Conservation (phyloP, 2,888 invertebrate species). For the Eutolmus rufibarbis region DNA sequence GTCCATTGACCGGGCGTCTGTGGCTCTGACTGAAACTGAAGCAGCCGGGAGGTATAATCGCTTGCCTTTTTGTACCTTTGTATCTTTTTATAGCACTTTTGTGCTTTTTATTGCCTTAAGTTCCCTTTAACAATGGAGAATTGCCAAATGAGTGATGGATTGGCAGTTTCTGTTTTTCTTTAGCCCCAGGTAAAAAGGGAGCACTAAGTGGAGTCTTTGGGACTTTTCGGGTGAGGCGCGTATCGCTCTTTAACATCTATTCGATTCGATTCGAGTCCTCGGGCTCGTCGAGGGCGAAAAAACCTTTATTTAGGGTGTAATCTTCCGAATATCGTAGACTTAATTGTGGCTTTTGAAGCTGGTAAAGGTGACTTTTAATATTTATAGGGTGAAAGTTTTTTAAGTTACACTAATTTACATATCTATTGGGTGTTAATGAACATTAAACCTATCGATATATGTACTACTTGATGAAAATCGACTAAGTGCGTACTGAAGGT, state of each 20-base stretch:
- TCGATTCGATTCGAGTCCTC: not conserved
- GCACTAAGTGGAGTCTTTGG: not conserved
- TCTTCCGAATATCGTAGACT: not conserved
- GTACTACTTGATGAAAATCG: no score
- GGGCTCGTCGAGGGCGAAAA: not conserved
- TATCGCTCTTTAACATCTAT: not conserved
- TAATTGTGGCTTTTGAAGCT: not conserved
- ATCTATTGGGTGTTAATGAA: not conserved
- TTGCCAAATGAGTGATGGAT: constrained; percentile 31
- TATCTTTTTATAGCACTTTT: not conserved
- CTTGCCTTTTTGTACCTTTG: not conserved
- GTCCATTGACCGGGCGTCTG: constrained; percentile 38
- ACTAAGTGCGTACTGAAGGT: no score
- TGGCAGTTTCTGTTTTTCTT: constrained; percentile 2
- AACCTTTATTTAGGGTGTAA: not conserved
- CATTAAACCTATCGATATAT: not conserved
- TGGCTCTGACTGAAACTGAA: not conserved
- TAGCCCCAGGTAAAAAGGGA: not conserved
- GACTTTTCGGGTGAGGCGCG: not conserved
- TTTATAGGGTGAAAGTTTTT: not conserved
- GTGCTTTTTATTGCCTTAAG: not conserved
- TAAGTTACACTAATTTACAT: not conserved
- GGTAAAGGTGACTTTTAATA: not conserved
- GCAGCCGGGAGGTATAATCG: constrained; percentile 4
- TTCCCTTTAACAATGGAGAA: constrained; percentile 18